Evolutionary conservation across 2,888 invertebrate genomes (phyloP).

Genomic region (Gandaritis pyraliata): DNA sequence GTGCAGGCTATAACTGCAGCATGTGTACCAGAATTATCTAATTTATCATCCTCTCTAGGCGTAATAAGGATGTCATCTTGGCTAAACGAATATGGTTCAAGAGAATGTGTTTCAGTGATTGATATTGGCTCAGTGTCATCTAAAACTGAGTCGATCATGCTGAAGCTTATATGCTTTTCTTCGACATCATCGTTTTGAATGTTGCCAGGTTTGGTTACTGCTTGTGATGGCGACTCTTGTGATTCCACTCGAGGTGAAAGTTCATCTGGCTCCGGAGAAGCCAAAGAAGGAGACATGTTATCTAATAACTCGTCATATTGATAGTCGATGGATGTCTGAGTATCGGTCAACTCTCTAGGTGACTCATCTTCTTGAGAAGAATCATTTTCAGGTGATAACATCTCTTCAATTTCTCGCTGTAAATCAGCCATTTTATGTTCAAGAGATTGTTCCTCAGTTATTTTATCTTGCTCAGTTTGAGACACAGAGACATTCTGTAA

Average conservation of each 20-base stretch:
- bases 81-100: constrained; percentile 46
- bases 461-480: constrained; percentile 45
- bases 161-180: constrained; percentile 62
- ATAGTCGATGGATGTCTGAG: constrained; percentile 62
- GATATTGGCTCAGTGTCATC: constrained; percentile 56
- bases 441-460: constrained; percentile 71
- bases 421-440: constrained; percentile 80
- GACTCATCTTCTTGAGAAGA: constrained; percentile 69
- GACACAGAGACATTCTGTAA: constrained; percentile 35
- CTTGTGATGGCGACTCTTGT: constrained; percentile 25
- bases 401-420: constrained; percentile 80
- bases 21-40: constrained; percentile 31
- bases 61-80: constrained; percentile 50
- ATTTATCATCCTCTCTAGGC: constrained; percentile 52
- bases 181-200: constrained; percentile 47
- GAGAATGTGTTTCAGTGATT: constrained; percentile 51
- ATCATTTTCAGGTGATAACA: constrained; percentile 77
- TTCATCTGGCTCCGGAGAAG: constrained; percentile 68
- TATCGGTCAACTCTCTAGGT: constrained; percentile 64
- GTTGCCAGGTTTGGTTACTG: constrained; percentile 26
- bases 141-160: constrained; percentile 61
- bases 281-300: constrained; percentile 64
- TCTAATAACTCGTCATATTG: constrained; percentile 65
- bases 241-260: constrained; percentile 33
- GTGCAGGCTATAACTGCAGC: constrained; percentile 11